Evolutionary conservation across 2,888 invertebrate species (phyloP), one percentile per base, ranked within the genome.

Genomic region (Pteria penguin): DNA sequence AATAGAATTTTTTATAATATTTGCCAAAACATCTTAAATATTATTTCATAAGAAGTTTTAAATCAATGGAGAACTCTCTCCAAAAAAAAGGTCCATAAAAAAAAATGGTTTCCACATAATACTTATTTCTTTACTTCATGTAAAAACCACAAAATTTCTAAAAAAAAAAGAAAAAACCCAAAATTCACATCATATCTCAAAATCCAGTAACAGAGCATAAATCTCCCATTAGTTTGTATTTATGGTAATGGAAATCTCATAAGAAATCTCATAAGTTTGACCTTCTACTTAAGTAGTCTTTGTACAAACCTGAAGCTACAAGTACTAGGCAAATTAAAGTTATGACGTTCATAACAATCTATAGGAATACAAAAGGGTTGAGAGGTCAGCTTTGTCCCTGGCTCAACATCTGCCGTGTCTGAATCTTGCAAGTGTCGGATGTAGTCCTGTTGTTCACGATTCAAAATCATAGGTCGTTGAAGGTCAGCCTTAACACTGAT

Each of bases 311-410:
- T 67, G 31, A 83, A 86, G 73, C 79, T 78, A 72, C 88, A 89
- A 0, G 45, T 72, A 18, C 74, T 75, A n/a, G 86, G 88, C 27
- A 81, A 36, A 24, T 61, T n/a, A 1, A 66, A 55, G 5, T 24
- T 27, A 63, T 67, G 76, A 11, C 83, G 75, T 24, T 84, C 82
- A 24, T 70, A 54, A 73, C 86, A 86, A 61, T 84, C 82, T 18
- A 29, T 18, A 2, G 91, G 91, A 2, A 90, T 62, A 4, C 67
- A 36, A 74, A 91, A 91, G 0, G 90, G 87, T 67, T 91, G 90
- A 4, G 55, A 71, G 33, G 33, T 32, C 18, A 45, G 2, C 55
- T 58, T 24, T 45, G 29, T n/a, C 45, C 74, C 33, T 1, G 82
- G 81, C 8, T 78, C 68, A 1, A 62, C 22, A 0, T 81, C 81